Evolutionary conservation across 2,888 invertebrate genomes (phyloP), one percentile per base, ranked within the genome.

Genomic region (Drosophila affinis): DNA sequence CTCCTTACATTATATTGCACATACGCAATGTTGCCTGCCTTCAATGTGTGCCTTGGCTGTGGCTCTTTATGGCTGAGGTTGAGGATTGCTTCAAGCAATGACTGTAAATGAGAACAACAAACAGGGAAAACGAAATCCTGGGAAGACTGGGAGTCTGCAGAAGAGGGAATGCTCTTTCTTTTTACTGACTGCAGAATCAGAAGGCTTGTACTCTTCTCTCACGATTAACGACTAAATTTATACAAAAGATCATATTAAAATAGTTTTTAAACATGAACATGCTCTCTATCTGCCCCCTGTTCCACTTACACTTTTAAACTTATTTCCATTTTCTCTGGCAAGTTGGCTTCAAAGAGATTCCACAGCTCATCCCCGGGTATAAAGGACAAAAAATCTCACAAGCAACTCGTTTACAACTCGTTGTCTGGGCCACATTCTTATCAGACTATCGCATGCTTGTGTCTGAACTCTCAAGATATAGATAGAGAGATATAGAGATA

Each of bases 391-490:
- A 68, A 68, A 69, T 69, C 68, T 59, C 68, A 48, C 68, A 54
- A 45, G 24, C 48, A 54, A 34, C 53, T 67, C 46, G 24, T 27
- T 68, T 12, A 48, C 34, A 48, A 34, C 60, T 27, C 54, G 49
- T 60, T 68, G 68, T 60, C 68, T 69, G 45, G 59, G 58, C 59
- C 68, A 69, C 68, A 68, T 69, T 59, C 49, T 59, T 17, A 63
- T 56, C 55, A 39, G 51, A 27, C 27, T 27, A 32, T 6, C 9
- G 45, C 17, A 34, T 48, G 53, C 49, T 18, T n/a, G 62, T 3
- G 10, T 62, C 51, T 52, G 34, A 62, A 49, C 57, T 14, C 14
- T 7, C 6, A 7, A 39, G 14, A 14, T 14, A 3, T 21, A 3
- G 3, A 21, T 0, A 39, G 34, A 39, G 18, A 18, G 34, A 39